Evolutionary conservation across 2,797 vertebrate species (phyloP).

Genomic region (Brachyrhaphis roseni): DNA sequence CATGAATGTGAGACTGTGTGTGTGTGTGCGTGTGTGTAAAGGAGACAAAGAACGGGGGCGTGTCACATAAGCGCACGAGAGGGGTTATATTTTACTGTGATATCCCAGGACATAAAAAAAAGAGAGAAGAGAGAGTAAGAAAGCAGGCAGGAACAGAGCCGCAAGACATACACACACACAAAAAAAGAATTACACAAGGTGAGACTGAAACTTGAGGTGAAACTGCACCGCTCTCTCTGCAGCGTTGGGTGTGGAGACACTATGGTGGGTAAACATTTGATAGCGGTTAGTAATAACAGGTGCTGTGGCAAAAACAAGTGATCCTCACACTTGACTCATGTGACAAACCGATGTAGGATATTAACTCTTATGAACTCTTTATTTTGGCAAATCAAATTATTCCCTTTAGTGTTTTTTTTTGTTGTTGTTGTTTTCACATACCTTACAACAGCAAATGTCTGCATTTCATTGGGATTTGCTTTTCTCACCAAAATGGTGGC

Average conservation of each 20-base stretch:
- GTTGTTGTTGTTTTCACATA: not conserved
- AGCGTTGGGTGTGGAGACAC: slow-evolving; percentile 61
- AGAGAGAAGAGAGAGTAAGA: not conserved
- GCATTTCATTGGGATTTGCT: not conserved
- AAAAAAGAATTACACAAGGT: slow-evolving; percentile 1
- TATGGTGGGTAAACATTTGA: slow-evolving; percentile 41
- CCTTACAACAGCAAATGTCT: not conserved
- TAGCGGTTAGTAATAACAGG: slow-evolving; percentile 55
- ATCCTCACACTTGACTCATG: slow-evolving; percentile 23
- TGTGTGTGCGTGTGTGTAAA: slow-evolving; percentile 6
- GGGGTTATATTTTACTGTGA: slow-evolving; percentile 38
- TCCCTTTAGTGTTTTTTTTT: not conserved
- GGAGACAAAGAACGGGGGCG: slow-evolving; percentile 46
- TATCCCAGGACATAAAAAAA: not conserved
- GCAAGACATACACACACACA: not conserved
- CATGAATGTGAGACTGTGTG: slow-evolving; percentile 30
- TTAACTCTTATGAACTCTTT: not conserved
- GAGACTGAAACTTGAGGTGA: slow-evolving; percentile 21
- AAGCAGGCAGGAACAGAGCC: slow-evolving; percentile 1
- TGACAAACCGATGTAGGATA: slow-evolving; percentile 12
- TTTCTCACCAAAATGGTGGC: not conserved
- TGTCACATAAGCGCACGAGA: slow-evolving; percentile 50
- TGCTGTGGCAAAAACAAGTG: slow-evolving; percentile 58
- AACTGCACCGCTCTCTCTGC: slow-evolving; percentile 1
- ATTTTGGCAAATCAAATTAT: not conserved